These are phyloP conservation scores for Brachyhypopomus gauderio DNA, from an alignment of 2,113 vertebrate genomes.

Conservation along the genomic window DNA sequence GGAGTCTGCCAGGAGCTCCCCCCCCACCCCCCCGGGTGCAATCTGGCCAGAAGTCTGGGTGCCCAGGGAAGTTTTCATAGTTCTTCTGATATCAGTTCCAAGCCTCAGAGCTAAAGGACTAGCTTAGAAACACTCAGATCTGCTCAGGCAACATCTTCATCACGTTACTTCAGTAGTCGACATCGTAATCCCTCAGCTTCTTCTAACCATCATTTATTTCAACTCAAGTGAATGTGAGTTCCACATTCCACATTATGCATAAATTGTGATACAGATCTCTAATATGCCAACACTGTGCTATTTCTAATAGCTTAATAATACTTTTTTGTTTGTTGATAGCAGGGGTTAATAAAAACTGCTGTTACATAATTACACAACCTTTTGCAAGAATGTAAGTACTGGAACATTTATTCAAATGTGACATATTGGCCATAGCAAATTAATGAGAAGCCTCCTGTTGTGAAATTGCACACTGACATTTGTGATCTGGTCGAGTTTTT, in stretches of 20 bases:
- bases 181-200: neutral
- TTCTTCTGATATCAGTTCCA: slow-evolving; percentile 35
- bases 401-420: slow-evolving; percentile 40
- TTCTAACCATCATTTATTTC: slow-evolving; percentile 5
- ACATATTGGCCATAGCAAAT: slow-evolving; percentile 47
- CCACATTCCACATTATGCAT: too few relatives aligned
- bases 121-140: slow-evolving; percentile 16
- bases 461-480: slow-evolving; percentile 43
- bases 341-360: slow-evolving; percentile 40
- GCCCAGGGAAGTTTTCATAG: slow-evolving; percentile 36
- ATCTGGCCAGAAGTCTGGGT: slow-evolving; percentile 35
- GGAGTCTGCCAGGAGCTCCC: slow-evolving; percentile 7
- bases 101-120: slow-evolving; percentile 9
- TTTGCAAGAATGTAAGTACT: neutral
- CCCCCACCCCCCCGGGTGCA: slow-evolving; percentile 9
- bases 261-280: neutral
- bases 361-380: slow-evolving; percentile 43
- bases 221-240: neutral
- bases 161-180: neutral
- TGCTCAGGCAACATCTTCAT: neutral
- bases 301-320: slow-evolving; percentile 37
- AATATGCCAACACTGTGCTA: neutral
- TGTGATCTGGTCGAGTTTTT: slow-evolving; percentile 28
- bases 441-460: slow-evolving; percentile 47
- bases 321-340: slow-evolving; percentile 35